Evolutionary conservation across 35 echinoderm and acorn worm genomes (phyloP).

Genomic region (Anneissia japonica): DNA sequence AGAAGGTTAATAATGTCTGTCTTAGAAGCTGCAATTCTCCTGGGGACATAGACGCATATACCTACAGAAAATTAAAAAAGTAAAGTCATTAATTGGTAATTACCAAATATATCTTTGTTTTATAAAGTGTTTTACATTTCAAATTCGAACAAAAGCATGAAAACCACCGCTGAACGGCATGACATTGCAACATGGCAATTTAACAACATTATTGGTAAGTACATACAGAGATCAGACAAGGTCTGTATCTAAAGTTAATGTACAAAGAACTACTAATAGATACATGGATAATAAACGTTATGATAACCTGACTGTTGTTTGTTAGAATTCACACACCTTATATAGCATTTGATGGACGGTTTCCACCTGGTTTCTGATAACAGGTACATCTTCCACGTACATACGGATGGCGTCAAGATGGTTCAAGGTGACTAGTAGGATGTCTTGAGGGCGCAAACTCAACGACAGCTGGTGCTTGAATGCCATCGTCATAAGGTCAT

Average conservation of each 20-base stretch:
- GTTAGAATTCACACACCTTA: constrained; percentile 38
- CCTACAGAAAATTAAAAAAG: constrained; percentile 29
- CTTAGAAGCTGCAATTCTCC: constrained; percentile 89
- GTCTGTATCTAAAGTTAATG: too few species aligned
- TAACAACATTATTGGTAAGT: too few species aligned
- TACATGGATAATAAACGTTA: not conserved
- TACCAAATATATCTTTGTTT: too few species aligned
- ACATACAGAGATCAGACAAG: too few species aligned
- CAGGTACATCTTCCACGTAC: constrained; percentile 55
- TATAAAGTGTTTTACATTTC: too few species aligned
- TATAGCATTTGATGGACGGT: constrained; percentile 59
- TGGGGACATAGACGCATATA: constrained; percentile 48
- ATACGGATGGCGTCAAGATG: constrained; percentile 86
- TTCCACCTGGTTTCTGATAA: constrained; percentile 66
- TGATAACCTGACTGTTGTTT: not conserved
- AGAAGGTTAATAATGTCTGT: constrained; percentile 86
- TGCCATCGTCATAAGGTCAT: constrained; percentile 99
- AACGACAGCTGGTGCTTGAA: constrained; percentile 98
- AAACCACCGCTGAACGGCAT: too few species aligned
- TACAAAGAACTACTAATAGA: too few species aligned
- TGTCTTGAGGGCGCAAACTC: constrained; percentile 74
- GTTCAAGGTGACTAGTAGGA: constrained; percentile 87
- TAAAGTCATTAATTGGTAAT: too few species aligned
- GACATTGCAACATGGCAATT: too few species aligned
- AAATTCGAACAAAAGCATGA: not conserved